Evolutionary conservation across 2,113 vertebrate genomes (phyloP), one percentile per base, ranked within the genome.

Genomic region (Thymallus thymallus): DNA sequence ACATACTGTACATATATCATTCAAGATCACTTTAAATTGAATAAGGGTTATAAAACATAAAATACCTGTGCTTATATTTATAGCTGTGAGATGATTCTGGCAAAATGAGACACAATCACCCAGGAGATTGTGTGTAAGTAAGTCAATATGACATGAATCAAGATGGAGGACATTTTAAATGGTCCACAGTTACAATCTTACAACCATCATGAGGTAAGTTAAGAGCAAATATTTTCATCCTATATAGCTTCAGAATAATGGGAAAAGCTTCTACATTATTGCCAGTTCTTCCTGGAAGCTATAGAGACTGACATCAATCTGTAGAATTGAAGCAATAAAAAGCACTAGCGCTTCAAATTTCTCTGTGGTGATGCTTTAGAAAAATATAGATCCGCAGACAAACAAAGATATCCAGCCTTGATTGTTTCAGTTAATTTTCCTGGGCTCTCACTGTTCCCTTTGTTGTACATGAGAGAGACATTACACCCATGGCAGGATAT

Each of bases 311-410:
- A 92, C 91, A 91, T 93, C 91, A 91, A 93, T 92, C 91, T 93
- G 89, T 91, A 92, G 92, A 92, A 93, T 89, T 93, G 92, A 91
- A 91, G 91, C 89, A 92, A 93, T 93, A 93, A 93, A 93, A 92
- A 87, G 74, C 83, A 77, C 84, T 84, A 86, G 86, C 84, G 85
- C 87, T 86, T 92, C 86, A 89, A 80, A 92, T 91, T 90, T 91
- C 81, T 80, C 83, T 78, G 83, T 76, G 64, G 82, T 61, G 78
- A 90, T 87, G 80, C 80, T 75, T 78, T 78, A 86, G 80, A 87
- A 91, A 92, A 86, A 89, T 90, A 92, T 92, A 91, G 90, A 93
- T 91, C 90, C 78, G 9, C 81, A 70, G 90, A 87, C 88, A 91
- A 92, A 91, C 88, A 91, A 88, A 89, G 88, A 91, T 86, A 82